These are phyloP conservation scores for Acrobeloides nanus DNA, from an alignment of 2,888 invertebrate genomes.

Conservation along the genomic window DNA sequence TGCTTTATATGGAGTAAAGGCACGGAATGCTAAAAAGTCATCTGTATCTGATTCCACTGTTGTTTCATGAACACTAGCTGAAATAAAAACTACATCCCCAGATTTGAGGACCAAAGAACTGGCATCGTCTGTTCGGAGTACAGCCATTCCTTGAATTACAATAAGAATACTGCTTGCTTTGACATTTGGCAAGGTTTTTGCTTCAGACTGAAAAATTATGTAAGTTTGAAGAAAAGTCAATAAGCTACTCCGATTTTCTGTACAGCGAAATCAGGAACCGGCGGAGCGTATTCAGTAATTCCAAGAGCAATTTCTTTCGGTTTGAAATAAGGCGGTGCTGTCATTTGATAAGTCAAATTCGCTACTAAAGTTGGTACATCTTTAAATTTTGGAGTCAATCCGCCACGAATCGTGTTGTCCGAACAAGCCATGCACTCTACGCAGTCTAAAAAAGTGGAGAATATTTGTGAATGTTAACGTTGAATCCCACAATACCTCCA, in stretches of 20 bases:
- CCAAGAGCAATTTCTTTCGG: constrained; percentile 36
- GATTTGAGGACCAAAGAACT: constrained; percentile 3
- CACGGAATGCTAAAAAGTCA: constrained; percentile 41
- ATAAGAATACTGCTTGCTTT: constrained; percentile 33
- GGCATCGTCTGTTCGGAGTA: constrained; percentile 8
- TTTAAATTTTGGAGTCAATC: constrained; percentile 87
- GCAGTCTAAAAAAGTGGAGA: constrained; percentile 84
- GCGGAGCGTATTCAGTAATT: constrained; percentile 66
- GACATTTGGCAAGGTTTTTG: constrained; percentile 16
- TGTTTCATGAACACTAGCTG: constrained; percentile 18
- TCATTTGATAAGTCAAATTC: constrained; percentile 69
- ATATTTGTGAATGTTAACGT: too few species aligned
- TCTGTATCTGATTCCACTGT: constrained; percentile 13
- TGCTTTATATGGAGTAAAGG: constrained; percentile 47
- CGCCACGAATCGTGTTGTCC: constrained; percentile 94
- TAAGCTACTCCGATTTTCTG: constrained; percentile 37
- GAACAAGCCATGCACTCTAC: constrained; percentile 98
- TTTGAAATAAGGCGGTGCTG: constrained; percentile 35
- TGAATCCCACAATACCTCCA: constrained; percentile 69
- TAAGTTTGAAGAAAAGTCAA: too few species aligned
- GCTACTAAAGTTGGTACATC: constrained; percentile 76
- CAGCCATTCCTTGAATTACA: constrained; percentile 31
- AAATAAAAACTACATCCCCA: constrained; percentile 38
- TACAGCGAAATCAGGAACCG: constrained; percentile 86
- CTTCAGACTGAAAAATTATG: constrained; percentile 24